Evolutionary conservation across 2,888 invertebrate genomes (phyloP).

Genomic region (Dryadula phaetusa): DNA sequence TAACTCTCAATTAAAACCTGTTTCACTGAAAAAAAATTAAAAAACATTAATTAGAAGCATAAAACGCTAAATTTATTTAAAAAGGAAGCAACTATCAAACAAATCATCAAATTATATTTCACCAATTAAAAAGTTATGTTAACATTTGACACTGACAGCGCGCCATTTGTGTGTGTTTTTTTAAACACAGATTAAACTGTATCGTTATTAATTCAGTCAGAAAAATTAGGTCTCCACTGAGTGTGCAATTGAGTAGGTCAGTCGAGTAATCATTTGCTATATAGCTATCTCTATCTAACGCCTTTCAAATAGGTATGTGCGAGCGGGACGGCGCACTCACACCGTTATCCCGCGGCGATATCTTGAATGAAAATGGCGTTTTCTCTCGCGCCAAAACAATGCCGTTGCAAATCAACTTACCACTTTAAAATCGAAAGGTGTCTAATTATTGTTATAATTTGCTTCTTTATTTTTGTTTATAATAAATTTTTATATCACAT

Average conservation of each 20-base stretch:
- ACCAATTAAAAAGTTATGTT: neutral
- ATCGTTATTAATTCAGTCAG: slow-evolving; percentile 70
- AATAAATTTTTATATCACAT: neutral
- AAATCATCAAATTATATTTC: neutral
- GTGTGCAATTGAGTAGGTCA: slow-evolving; percentile 83
- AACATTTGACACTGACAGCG: slow-evolving; percentile 2
- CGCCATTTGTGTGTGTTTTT: slow-evolving; percentile 4
- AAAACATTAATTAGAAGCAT: neutral
- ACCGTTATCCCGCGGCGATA: slow-evolving; percentile 83
- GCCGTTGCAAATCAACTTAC: slow-evolving; percentile 66
- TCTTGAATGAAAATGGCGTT: slow-evolving; percentile 84
- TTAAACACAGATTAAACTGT: slow-evolving; percentile 23
- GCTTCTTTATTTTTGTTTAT: neutral
- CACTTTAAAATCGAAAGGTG: slow-evolving; percentile 76
- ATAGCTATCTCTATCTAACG: slow-evolving; percentile 59
- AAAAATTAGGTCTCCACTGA: slow-evolving; percentile 84
- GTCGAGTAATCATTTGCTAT: slow-evolving; percentile 81
- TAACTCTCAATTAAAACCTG: neutral
- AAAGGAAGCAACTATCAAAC: neutral
- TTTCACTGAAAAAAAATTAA: neutral
- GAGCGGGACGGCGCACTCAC: slow-evolving; percentile 69
- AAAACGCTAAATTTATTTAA: neutral
- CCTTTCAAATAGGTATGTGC: slow-evolving; percentile 21
- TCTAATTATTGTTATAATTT: slow-evolving; percentile 57
- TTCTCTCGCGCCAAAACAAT: slow-evolving; percentile 83